Conservation (phyloP, 2,113 vertebrate species). For the Anhinga rufa region DNA sequence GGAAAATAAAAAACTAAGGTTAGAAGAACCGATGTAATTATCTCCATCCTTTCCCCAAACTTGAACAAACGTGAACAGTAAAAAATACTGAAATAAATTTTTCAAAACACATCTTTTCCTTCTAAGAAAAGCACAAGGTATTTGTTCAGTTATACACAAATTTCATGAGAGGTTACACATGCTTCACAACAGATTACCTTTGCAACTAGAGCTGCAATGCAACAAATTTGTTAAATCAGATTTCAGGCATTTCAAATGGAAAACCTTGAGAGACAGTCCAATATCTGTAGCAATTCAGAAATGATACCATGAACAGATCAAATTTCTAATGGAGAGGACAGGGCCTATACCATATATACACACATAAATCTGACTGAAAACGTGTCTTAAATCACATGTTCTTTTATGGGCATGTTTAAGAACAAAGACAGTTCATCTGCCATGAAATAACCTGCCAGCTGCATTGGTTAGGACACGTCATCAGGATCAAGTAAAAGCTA, state of each 20-base stretch:
- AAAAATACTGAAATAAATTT: background rate
- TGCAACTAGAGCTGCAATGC: background rate
- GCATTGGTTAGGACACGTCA: background rate
- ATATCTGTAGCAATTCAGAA: background rate
- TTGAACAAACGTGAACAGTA: background rate
- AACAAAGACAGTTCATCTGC: background rate
- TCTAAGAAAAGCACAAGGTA: background rate
- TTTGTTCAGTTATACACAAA: background rate
- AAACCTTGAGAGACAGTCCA: background rate
- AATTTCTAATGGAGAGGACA: background rate
- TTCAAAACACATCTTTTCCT: background rate
- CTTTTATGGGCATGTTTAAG: background rate
- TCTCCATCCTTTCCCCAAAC: background rate
- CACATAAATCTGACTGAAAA: background rate
- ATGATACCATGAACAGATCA: background rate
- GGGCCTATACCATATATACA: background rate
- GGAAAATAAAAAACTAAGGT: background rate
- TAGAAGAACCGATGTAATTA: background rate
- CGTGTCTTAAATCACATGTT: background rate
- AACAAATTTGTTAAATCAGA: background rate
- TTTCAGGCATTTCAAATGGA: background rate
- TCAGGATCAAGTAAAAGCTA: background rate
- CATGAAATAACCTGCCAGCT: background rate
- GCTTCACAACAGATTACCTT: background rate
- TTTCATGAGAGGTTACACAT: background rate